Evolutionary conservation across 2,888 invertebrate genomes (phyloP), one percentile per base, ranked within the genome.

Genomic region (Pandemis heparana): DNA sequence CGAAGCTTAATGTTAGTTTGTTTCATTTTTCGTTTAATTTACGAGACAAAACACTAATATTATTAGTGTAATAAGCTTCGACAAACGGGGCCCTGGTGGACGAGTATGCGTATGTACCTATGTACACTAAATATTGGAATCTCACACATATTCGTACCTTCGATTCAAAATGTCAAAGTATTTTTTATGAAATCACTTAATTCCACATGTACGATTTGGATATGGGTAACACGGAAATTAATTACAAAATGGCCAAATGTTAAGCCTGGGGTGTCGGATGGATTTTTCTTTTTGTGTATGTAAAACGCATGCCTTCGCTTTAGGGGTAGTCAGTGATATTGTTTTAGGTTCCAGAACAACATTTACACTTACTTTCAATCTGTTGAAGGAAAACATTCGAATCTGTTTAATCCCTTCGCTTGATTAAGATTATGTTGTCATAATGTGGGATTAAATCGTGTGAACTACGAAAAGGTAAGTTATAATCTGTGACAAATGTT

Each of bases 281-380:
- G 48, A 43, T 66, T 53, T 66, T 53, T 66, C 66, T 51, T 63
- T 63, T 63, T 71, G 51, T 66, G 66, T 66, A 61, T 71, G 51
- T 32, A 71, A 60, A 43, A 51, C 18, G 18, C 32, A 12, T 66
- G 41, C n/a, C 43, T 66, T 65, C 38, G 4, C 38, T 61, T 41
- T 71, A 66, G 66, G 71, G 61, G 6, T 32, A 61, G 71, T 61
- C 71, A 71, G 65, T 60, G 41, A 18, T 41, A 66, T 66, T 61
- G 53, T 53, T 66, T 61, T 39, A 18, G 71, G 66, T 43, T 61
- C 41, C 8, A 32, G 41, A 41, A 48, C 53, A 71, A 41, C 60
- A 65, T 66, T 71, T 61, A 66, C 41, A 66, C 60, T 41, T 60
- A 64, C 64, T 39, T 46, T 3, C 60, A 41, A 71, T 65, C 60